A percentile compares a stretch with the other conserved stretches of the same genome.
Evolutionary conservation across 2,113 vertebrate species (phyloP).

Genomic region (Ailurus styani): DNA sequence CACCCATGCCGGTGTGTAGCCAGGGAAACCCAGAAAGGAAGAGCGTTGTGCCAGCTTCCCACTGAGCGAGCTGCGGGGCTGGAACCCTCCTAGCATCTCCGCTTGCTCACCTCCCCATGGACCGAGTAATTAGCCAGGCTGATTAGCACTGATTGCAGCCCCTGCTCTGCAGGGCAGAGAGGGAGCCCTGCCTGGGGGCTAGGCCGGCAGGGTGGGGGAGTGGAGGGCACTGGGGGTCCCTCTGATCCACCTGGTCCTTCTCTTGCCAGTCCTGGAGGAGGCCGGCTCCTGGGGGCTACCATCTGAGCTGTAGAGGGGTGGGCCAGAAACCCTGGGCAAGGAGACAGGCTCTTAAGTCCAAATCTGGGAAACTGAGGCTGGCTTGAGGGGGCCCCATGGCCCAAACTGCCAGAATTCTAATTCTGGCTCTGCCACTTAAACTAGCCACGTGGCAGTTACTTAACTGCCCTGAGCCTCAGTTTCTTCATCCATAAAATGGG

Average conservation of each 20-base stretch:
- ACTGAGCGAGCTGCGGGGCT: background rate
- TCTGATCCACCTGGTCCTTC: background rate
- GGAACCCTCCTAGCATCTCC: background rate
- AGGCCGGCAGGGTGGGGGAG: fast-evolving
- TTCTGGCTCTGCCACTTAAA: background rate
- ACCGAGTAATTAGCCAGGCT: slow-evolving; percentile 70
- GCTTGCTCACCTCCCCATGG: slow-evolving; percentile 21
- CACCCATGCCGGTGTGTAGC: fast-evolving
- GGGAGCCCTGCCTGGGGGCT: slow-evolving; percentile 8
- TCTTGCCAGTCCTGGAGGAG: background rate
- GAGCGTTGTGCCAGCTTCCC: background rate
- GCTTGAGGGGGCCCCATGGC: too few relatives aligned
- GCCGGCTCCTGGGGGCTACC: background rate
- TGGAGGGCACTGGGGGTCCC: fast-evolving
- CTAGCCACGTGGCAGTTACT: background rate
- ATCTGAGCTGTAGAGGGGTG: too few relatives aligned
- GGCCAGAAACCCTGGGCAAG: background rate
- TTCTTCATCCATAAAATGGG: slow-evolving; percentile 6
- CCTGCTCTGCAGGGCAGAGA: background rate
- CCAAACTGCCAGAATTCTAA: background rate
- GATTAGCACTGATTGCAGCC: slow-evolving; percentile 77
- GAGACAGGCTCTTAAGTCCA: background rate
- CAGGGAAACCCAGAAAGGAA: background rate
- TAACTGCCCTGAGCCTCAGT: background rate
- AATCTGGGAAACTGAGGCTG: background rate